phyloP scores from a whole-genome alignment of 2,113 vertebrate species.

The Spea bombifrons region DNA sequence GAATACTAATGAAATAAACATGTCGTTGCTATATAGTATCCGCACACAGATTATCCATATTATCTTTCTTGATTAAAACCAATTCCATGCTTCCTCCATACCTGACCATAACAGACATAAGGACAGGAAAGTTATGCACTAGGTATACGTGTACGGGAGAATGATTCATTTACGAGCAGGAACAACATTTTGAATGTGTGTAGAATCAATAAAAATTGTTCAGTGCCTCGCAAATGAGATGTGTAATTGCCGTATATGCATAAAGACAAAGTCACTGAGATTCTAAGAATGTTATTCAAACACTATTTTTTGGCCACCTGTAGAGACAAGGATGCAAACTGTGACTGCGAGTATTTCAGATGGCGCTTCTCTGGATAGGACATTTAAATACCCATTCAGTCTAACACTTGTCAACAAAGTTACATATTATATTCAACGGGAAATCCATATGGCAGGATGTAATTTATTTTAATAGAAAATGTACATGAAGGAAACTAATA shows the following conservation, averaged over 20 bases:
- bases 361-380: conserved; percentile 43
- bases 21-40: no score
- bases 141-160: neutral
- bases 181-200: conserved; percentile 17
- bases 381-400: conserved; percentile 47
- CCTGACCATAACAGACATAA: no score
- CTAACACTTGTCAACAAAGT: conserved; percentile 34
- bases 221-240: conserved; percentile 16
- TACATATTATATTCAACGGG: conserved; percentile 32
- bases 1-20: no score
- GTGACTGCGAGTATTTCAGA: conserved; percentile 44
- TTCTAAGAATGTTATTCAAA: conserved; percentile 33
- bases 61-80: no score
- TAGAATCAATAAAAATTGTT: conserved; percentile 12
- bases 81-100: no score
- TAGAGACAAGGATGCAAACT: conserved; percentile 34
- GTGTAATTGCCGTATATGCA: conserved; percentile 34
- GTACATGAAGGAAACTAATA: conserved; percentile 44
- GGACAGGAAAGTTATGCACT: no score
- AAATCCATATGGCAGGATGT: conserved; percentile 48
- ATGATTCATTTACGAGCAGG: conserved; percentile 21
- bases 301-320: conserved; percentile 47
- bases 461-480: conserved; percentile 45
- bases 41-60: no score
- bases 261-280: conserved; percentile 38